Base-by-base conservation (phyloP, 2,797 vertebrate genomes). In the Gymnocypris eckloni region DNA sequence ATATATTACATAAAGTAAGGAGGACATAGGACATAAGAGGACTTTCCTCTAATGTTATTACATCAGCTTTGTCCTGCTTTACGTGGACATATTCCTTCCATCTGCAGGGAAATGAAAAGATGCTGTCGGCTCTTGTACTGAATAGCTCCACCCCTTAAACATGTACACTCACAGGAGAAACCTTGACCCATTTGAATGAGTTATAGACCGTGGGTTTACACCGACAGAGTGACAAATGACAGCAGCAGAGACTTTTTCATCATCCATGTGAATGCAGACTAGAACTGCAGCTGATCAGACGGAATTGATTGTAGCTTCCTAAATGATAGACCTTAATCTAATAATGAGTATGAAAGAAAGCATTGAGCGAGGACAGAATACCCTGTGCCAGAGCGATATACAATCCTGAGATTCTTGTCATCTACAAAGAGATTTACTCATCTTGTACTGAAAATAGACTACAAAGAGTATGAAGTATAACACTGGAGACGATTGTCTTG, bases 221-320 rank as follows among this genome's bases (percentile, higher is more conserved):
- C 92, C 90, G 90, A 91, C 93, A 94, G 94, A 94, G 94, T 94
- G 94, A 95, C 94, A 94, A 95, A 95, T 95, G 95, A 94, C 93
- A 93, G 88, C 91, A 92, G 90, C 92, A 93, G 92, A 94, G 95
- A 94, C 95, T 93, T 94, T 95, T 95, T 95, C 94, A 96, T 95
- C 95, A 95, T 94, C 91, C 92, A 94, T 92, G 92, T 87, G 92
- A 93, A 85, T 92, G 93, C 91, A 90, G 90, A 89, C 89, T 91
- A 79, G 66, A 70, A n/a, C 48, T 70, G 16, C 10, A 79, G 64
- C 12, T 56, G 39, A 79, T 79, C 61, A 70, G 61, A 41, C 22
- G 20, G 10, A 33, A 61, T 56, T 48, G 22, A 79, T 71, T 79
- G 37, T 25, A 37, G n/a, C 61, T 70, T 79, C 2, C 25, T 48